Conservation (phyloP, 1,140 invertebrate species). For the Octopus bimaculoides region DNA sequence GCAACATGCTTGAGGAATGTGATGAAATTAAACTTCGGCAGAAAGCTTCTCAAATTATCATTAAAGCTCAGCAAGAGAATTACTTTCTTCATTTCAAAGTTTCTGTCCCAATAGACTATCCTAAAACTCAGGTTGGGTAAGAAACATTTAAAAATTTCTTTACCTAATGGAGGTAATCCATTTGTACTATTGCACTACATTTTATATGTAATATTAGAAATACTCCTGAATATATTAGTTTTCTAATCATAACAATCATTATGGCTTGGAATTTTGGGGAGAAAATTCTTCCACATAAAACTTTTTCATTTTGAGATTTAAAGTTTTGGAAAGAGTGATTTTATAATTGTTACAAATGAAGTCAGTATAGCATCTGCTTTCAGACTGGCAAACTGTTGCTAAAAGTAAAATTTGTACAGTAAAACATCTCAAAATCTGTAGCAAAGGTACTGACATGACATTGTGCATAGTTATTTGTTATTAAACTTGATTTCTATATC, state of each 20-base stretch:
- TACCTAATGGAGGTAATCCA: too few relatives aligned
- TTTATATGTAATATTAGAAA: too few relatives aligned
- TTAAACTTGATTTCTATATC: background rate
- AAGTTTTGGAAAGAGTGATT: too few relatives aligned
- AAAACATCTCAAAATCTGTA: background rate
- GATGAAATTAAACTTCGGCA: constrained; percentile 71
- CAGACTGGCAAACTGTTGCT: background rate
- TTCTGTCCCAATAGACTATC: constrained; percentile 69
- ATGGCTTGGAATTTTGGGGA: too few relatives aligned
- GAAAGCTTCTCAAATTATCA: constrained; percentile 64
- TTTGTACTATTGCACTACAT: too few relatives aligned
- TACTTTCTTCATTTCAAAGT: constrained; percentile 67
- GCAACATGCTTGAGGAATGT: constrained; percentile 49
- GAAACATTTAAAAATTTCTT: constrained; percentile 13
- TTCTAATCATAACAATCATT: too few relatives aligned
- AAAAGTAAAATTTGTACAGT: background rate
- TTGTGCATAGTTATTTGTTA: background rate
- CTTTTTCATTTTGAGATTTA: too few relatives aligned
- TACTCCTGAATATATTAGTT: too few relatives aligned
- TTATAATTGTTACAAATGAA: background rate
- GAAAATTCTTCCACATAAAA: too few relatives aligned
- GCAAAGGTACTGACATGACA: background rate
- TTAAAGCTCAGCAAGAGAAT: constrained; percentile 63
- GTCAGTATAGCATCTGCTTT: background rate
- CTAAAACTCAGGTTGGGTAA: constrained; percentile 62